These are phyloP conservation scores for Stylophora pistillata DNA, from an alignment of 64 coral and sea anemone genomes.

Conservation along the genomic window DNA sequence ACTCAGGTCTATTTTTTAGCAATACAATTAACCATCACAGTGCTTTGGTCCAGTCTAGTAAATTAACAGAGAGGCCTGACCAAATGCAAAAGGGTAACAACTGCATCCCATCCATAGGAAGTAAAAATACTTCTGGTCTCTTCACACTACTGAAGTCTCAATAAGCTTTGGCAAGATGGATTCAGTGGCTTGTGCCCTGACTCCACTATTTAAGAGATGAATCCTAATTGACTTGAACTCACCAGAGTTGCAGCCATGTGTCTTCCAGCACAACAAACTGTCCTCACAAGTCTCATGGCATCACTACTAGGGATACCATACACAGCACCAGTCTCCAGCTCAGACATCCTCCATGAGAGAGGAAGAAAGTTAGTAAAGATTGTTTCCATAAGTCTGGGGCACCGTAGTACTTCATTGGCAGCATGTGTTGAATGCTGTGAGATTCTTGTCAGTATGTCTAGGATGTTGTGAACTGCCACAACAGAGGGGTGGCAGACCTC, in stretches of 20 bases:
- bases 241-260: slow-evolving; percentile 75
- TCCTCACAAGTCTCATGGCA: slow-evolving; percentile 77
- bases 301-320: slow-evolving; percentile 64
- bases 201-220: neutral
- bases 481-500: slow-evolving; percentile 75
- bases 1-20: too few relatives aligned
- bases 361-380: slow-evolving; percentile 85
- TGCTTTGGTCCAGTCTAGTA: too few relatives aligned
- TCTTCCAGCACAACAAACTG: slow-evolving; percentile 75
- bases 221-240: neutral
- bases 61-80: too few relatives aligned
- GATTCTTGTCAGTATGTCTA: slow-evolving; percentile 80
- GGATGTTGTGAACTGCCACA: slow-evolving; percentile 61
- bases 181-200: too few relatives aligned
- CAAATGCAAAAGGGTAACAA: too few relatives aligned
- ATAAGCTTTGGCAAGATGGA: too few relatives aligned
- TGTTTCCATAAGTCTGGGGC: slow-evolving; percentile 82
- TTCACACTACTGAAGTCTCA: too few relatives aligned
- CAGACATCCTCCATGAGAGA: slow-evolving; percentile 67
- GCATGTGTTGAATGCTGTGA: slow-evolving; percentile 77
- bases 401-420: slow-evolving; percentile 69
- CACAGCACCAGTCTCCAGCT: slow-evolving; percentile 23
- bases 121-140: too few relatives aligned
- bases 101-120: too few relatives aligned
- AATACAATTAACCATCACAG: too few relatives aligned